Base-by-base conservation (phyloP, 2,113 vertebrate species). In the Nothobranchius kuhntae region DNA sequence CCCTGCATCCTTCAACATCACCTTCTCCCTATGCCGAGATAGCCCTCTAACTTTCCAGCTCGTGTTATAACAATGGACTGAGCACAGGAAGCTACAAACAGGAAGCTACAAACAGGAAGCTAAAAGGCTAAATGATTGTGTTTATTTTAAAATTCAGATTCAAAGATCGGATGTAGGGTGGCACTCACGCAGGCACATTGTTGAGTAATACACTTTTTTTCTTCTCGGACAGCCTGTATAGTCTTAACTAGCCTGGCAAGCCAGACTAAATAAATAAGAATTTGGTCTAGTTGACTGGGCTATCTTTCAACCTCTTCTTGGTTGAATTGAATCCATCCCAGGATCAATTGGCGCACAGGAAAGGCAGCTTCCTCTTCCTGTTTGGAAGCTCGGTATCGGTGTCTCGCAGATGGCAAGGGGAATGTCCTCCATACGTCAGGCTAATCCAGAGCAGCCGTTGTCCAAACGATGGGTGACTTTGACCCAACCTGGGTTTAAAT, bases 351-450 rank as follows among this genome's bases (percentile, higher is more conserved):
- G 50, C 26, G 14, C 7, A 8, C 67, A 82, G 82, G 85, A 89
- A 89, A 76, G 63, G 61, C 40, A 63, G 65, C 60, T 83, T 86
- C 86, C 87, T 51, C 57, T 91, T 89, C 88, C 89, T 87, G 84
- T 83, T 79, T 70, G 64, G 67, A 66, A 65, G 75, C 40, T 3
- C 13, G 8, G 69, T 82, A 55, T 87, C 62, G n/a, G n/a, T 71
- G 64, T 54, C 59, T 57, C 40, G 6, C 67, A 73, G 73, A 54
- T 36, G 17, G 65, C 13, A 1, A 13, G 53, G 14, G 47, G 45
- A 74, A 70, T 47, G 67, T 17, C 46, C 58, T 17, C 26, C 50
- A 48, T 61, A 24, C 60, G 63, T 67, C 68, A 65, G 60, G 73
- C 70, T 85, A 85, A 84, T 77, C 83, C 80, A 63, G 72, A 64